Conservation (phyloP, 2,797 vertebrate species). For the Lutjanus campechanus region DNA sequence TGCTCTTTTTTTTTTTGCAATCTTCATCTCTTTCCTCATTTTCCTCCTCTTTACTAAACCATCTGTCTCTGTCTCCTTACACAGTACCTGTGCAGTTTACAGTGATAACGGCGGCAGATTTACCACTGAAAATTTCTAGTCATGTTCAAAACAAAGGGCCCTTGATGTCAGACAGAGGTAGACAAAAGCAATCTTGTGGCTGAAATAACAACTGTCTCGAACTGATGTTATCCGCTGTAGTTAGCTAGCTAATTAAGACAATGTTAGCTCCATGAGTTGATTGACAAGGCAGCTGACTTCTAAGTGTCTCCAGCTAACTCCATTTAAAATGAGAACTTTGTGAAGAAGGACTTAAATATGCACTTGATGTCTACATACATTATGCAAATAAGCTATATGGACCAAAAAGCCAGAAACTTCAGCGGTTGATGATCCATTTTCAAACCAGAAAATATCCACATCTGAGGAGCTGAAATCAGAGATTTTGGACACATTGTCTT, state of each 20-base stretch:
- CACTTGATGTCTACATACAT: background rate
- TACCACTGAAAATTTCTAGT: background rate
- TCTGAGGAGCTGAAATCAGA: too few species aligned
- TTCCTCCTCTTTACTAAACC: background rate
- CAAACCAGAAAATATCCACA: too few species aligned
- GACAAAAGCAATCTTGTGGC: too few species aligned
- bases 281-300: too few species aligned
- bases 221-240: background rate
- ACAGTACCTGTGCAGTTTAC: background rate
- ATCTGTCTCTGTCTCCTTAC: background rate
- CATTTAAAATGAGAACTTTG: too few species aligned
- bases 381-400: background rate
- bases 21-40: background rate
- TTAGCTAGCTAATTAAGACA: background rate
- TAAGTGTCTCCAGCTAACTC: too few species aligned
- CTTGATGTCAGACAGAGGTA: background rate
- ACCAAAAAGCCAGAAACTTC: too few species aligned
- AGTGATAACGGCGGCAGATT: background rate
- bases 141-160: background rate
- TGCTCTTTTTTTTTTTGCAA: background rate
- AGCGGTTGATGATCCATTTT: too few species aligned
- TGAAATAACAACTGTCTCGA: background rate
- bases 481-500: too few species aligned
- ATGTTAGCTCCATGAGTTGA: too few species aligned
- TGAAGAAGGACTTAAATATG: background rate